Conservation (phyloP, 2,888 invertebrate species). For the Scelioninae gen. 1 region DNA sequence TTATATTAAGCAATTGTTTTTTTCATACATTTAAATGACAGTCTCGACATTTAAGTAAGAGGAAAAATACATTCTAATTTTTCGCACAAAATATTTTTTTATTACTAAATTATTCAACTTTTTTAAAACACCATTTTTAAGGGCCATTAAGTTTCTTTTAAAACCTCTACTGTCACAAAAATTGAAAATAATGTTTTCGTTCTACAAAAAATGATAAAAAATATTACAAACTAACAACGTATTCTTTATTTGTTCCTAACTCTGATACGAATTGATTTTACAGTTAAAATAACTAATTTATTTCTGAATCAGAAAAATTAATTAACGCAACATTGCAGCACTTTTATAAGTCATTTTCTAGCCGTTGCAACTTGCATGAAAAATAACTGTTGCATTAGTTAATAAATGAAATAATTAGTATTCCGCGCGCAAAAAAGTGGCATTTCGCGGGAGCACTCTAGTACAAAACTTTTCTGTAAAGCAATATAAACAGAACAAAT, state of each 20-base stretch:
- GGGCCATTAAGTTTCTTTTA: too few species aligned
- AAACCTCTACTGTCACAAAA: too few species aligned
- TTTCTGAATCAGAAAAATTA: slow-evolving; percentile 6
- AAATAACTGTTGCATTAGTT: slow-evolving; percentile 11
- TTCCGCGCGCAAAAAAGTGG: slow-evolving; percentile 30
- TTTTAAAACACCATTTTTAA: too few species aligned
- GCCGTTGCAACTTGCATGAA: not conserved
- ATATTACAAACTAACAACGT: too few species aligned
- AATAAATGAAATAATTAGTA: slow-evolving; percentile 42
- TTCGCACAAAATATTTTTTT: too few species aligned
- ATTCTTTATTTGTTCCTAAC: not conserved
- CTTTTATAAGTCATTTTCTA: slow-evolving; percentile 13
- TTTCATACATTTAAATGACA: too few species aligned
- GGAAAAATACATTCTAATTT: too few species aligned
- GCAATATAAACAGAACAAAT: slow-evolving; percentile 21
- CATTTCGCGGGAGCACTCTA: slow-evolving; percentile 19
- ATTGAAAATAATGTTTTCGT: too few species aligned
- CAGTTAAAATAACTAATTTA: not conserved
- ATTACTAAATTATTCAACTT: too few species aligned
- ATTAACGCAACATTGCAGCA: slow-evolving; percentile 14
- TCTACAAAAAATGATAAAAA: not conserved
- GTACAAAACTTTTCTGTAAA: slow-evolving; percentile 30
- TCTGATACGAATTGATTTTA: not conserved
- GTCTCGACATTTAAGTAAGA: too few species aligned
- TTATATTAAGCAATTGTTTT: too few species aligned